phyloP scores from a whole-genome alignment of 1,140 invertebrate species.

The Stratiolaelaps scimitus region DNA sequence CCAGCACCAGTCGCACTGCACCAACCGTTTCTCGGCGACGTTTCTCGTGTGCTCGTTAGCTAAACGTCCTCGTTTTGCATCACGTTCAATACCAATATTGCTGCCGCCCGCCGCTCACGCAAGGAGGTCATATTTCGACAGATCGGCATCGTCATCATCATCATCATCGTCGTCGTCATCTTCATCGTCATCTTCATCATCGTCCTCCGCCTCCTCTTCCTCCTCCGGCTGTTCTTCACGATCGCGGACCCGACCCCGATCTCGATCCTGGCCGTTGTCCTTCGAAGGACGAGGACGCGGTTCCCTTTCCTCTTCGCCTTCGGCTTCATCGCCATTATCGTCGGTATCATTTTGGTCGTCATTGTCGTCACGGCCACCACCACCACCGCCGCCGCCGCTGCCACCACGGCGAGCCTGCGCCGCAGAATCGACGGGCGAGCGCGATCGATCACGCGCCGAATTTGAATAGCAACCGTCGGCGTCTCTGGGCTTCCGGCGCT shows the following conservation, averaged over 20 bases:
- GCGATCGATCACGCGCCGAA: slow-evolving; percentile 10
- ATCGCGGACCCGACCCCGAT: background rate
- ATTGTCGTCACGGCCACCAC: slow-evolving; percentile 25
- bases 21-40: too few species aligned
- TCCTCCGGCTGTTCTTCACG: slow-evolving; percentile 39
- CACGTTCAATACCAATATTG: too few species aligned
- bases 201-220: slow-evolving; percentile 43
- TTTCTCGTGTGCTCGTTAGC: too few species aligned
- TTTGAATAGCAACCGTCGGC: slow-evolving; percentile 33
- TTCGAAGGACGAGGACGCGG: background rate
- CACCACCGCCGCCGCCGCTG: slow-evolving; percentile 31
- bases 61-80: too few species aligned
- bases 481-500: slow-evolving; percentile 42
- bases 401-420: background rate
- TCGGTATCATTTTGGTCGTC: slow-evolving; percentile 27
- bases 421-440: background rate
- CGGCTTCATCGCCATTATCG: slow-evolving; percentile 35
- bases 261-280: background rate
- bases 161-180: slow-evolving; percentile 41
- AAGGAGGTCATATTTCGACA: slow-evolving; percentile 63
- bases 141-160: slow-evolving; percentile 45
- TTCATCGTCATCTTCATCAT: slow-evolving; percentile 49
- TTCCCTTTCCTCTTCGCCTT: slow-evolving; percentile 41
- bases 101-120: background rate
- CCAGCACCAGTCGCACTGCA: too few species aligned